Evolutionary conservation across 1,140 invertebrate species (phyloP).

Genomic region (Drosophila suzukii): DNA sequence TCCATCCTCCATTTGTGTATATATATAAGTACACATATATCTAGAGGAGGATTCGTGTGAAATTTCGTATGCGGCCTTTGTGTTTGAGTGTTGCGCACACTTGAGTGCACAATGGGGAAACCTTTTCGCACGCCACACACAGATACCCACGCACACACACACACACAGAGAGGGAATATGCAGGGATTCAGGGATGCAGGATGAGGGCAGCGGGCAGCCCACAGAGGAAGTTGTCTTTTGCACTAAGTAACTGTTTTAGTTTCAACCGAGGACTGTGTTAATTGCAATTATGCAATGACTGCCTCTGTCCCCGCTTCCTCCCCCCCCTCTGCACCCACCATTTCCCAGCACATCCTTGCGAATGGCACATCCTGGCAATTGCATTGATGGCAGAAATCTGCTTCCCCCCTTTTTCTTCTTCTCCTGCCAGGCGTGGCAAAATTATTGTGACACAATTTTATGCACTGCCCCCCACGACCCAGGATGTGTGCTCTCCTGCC

Average conservation of each 20-base stretch:
- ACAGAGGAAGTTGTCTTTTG: conserved; percentile 58
- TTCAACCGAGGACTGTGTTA: conserved; percentile 61
- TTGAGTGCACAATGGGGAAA: conserved; percentile 58
- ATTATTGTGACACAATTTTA: conserved; percentile 82
- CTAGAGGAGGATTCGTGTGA: conserved; percentile 54
- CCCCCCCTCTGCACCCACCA: neutral
- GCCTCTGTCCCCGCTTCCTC: conserved; percentile 9
- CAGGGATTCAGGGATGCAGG: conserved; percentile 16
- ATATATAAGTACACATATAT: conserved; percentile 14
- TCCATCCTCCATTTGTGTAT: neutral
- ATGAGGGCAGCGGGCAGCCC: conserved; percentile 19
- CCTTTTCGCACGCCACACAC: conserved; percentile 52
- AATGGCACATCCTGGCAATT: conserved; percentile 70
- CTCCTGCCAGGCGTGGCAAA: conserved; percentile 58
- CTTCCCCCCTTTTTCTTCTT: neutral
- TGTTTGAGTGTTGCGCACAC: conserved; percentile 47
- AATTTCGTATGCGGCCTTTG: conserved; percentile 50
- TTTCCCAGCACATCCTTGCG: conserved; percentile 42
- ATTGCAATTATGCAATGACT: conserved; percentile 79
- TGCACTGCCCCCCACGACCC: conserved; percentile 52
- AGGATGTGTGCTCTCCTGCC: conserved; percentile 31
- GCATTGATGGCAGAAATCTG: conserved; percentile 58
- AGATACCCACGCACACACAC: conserved; percentile 1
- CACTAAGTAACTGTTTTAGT: conserved; percentile 71
- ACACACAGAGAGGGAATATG: neutral